Conservation (phyloP, 1,140 invertebrate species). For the Hirudo medicinalis region DNA sequence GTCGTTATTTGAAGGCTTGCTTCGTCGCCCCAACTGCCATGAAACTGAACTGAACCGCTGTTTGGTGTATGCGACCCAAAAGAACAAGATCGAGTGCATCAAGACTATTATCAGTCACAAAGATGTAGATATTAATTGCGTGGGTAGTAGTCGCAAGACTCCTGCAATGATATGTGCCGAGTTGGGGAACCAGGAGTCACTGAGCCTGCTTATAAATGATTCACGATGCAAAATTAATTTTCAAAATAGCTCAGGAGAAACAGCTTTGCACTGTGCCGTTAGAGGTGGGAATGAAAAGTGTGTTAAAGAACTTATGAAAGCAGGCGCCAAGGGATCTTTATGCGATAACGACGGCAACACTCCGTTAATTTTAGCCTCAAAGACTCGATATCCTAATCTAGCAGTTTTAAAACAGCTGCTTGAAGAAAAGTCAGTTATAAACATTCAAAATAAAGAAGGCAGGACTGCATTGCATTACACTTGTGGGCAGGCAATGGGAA, state of each 20-base stretch:
- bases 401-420: conserved; percentile 26
- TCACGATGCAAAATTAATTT: conserved; percentile 20
- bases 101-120: neutral
- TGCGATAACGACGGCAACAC: conserved; percentile 30
- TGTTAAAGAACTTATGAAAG: conserved; percentile 26
- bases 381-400: conserved; percentile 24
- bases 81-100: neutral
- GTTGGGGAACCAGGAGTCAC: conserved; percentile 10
- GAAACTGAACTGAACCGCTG: neutral
- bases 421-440: conserved; percentile 25
- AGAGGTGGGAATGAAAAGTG: conserved; percentile 27
- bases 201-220: neutral
- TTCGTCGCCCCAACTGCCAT: no score
- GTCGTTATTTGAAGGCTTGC: no score
- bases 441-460: conserved; percentile 28
- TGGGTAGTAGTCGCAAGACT: conserved; percentile 8
- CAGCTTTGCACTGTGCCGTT: conserved; percentile 33
- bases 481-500: conserved; percentile 28
- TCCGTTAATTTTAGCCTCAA: conserved; percentile 31
- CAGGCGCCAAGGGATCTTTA: conserved; percentile 27
- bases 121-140: conserved; percentile 6
- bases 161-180: conserved; percentile 15
- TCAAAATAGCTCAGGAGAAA: conserved; percentile 21
- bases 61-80: neutral
- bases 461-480: conserved; percentile 34